Evolutionary conservation across 2,888 invertebrate genomes (phyloP).

Genomic region (Leistus spinibarbis): DNA sequence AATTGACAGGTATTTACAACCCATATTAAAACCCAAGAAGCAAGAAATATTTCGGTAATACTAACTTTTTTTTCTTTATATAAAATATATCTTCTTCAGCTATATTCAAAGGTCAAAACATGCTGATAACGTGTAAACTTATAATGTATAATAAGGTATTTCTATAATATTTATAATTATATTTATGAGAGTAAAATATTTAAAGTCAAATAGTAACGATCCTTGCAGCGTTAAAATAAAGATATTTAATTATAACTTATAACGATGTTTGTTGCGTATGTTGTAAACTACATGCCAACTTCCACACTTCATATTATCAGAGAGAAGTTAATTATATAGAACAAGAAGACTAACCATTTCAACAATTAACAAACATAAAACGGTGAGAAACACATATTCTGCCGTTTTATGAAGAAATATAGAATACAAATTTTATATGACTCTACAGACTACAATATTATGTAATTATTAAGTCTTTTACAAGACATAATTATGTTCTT

Average conservation of each 20-base stretch:
- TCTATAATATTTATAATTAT: too few species aligned
- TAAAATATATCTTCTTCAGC: too few species aligned
- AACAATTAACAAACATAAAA: background rate
- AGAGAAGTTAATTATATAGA: constrained; percentile 6
- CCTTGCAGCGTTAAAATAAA: constrained; percentile 23
- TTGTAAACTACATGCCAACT: constrained; percentile 8
- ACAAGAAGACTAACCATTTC: background rate
- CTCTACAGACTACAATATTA: background rate
- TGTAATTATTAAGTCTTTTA: background rate
- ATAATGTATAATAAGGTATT: background rate
- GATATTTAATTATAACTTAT: constrained; percentile 18
- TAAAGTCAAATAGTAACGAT: constrained; percentile 10
- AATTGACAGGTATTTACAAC: too few species aligned
- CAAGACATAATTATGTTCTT: background rate
- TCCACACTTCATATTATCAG: background rate
- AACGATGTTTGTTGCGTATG: background rate
- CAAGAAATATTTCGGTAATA: too few species aligned
- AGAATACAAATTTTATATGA: background rate
- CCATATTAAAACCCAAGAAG: too few species aligned
- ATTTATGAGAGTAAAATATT: background rate
- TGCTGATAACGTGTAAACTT: too few species aligned
- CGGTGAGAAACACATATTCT: background rate
- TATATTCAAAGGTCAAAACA: too few species aligned
- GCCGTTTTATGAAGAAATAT: background rate
- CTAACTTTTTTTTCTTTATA: too few species aligned